Base-by-base conservation (phyloP, 2,888 invertebrate species). In the Aelia acuminata region DNA sequence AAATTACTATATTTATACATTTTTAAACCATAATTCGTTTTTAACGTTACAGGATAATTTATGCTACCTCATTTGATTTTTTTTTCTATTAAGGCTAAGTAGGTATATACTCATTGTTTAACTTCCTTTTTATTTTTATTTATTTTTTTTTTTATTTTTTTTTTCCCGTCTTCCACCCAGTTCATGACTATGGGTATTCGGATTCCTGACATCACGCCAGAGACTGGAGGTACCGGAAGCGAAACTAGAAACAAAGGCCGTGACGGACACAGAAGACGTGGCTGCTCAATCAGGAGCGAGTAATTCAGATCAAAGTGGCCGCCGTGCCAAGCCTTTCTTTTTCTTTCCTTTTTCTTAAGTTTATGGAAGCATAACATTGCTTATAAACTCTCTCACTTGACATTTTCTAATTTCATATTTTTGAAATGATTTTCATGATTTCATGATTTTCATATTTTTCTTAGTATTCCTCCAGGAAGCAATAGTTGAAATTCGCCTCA, bases 211-310 rank as follows among this genome's bases (percentile, higher is more conserved):
- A 35, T 31, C 63, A 70, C 63, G 63, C 31, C 63, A 31, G 63
- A 31, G 63, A 70, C 31, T 31, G 63, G 20, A 70, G 63, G 18
- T 35, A 35, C 31, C 31, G 63, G 63, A 70, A 70, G 63, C 63
- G 63, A 70, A 8, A 35, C 63, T 35, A 70, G 63, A 70, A 70
- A 70, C 63, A 70, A 70, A 70, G 35, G 63, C 63, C 63, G 63
- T 70, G 63, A 70, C 63, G 5, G 63, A 70, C 63, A 35, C 31
- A 35, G 31, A 70, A 70, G 63, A 70, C 63, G 31, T 70, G 63
- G 63, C 63, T 35, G 63, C 31, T 70, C 63, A 35, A 70, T 70
- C 63, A 35, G 63, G 63, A 70, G 63, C 35, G 63, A 70, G 31
- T 20, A 70, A 70, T 70, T 70, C 18, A 70, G 63, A 70, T 70